Conservation (phyloP, 2,113 vertebrate genomes). For the Petromus typicus region DNA sequence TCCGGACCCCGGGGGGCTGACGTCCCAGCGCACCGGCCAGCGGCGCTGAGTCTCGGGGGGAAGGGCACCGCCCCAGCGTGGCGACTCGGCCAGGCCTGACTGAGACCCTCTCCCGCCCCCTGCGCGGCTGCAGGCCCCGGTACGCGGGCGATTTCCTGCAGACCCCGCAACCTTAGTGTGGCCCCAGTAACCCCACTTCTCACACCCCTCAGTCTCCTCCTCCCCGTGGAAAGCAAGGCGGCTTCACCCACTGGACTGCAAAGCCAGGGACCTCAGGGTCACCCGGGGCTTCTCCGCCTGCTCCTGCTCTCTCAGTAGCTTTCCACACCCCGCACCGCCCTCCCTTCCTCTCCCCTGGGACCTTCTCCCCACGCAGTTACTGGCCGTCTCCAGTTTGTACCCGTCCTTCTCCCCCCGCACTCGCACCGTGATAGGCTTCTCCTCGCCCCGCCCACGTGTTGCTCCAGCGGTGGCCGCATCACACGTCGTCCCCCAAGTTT, state of each 20-base stretch:
- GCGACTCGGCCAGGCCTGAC: fast-evolving
- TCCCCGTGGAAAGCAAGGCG: background rate
- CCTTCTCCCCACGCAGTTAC: fast-evolving
- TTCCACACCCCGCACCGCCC: fast-evolving
- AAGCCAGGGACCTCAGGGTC: fast-evolving
- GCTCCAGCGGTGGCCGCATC: background rate
- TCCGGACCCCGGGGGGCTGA: background rate
- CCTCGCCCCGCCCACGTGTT: background rate
- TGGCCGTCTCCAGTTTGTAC: fast-evolving
- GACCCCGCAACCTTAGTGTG: background rate
- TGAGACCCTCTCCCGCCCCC: background rate
- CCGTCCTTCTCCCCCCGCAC: too few relatives aligned
- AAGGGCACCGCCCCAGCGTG: fast-evolving
- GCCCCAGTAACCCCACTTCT: background rate
- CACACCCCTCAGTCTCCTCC: too few relatives aligned
- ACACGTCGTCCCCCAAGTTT: background rate
- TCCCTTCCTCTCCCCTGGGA: too few relatives aligned
- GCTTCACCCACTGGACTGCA: background rate
- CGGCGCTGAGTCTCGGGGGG: background rate
- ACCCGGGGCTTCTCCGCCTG: fast-evolving
- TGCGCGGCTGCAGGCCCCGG: background rate
- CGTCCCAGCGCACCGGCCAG: background rate
- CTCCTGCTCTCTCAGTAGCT: fast-evolving
- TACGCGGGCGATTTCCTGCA: background rate
- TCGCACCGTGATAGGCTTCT: background rate